Conservation (phyloP, 23 tunicate species). For the Halocynthia aurantium region DNA sequence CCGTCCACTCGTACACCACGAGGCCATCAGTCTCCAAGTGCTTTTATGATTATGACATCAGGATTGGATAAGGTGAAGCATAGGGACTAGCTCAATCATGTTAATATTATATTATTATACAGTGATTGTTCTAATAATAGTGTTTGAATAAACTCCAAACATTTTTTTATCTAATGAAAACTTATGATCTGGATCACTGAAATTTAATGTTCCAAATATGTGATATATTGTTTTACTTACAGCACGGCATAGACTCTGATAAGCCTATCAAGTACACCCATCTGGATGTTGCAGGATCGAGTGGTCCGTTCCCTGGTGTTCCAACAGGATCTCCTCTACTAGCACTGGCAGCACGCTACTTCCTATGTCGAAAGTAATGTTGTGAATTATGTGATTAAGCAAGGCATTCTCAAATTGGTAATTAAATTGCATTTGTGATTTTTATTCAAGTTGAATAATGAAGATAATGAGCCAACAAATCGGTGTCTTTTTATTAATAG, state of each 20-base stretch:
- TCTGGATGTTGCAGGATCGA: constrained; percentile 95
- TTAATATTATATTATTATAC: neutral
- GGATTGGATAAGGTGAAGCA: constrained; percentile 48
- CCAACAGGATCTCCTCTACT: constrained; percentile 94
- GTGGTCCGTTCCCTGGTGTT: constrained; percentile 90
- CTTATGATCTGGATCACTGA: too few relatives aligned
- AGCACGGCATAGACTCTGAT: constrained; percentile 88
- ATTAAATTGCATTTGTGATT: too few relatives aligned
- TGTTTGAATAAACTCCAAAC: neutral
- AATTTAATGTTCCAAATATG: neutral
- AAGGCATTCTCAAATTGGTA: too few relatives aligned
- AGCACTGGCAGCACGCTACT: constrained; percentile 46
- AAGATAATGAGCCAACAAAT: too few relatives aligned
- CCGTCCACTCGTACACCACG: constrained; percentile 94
- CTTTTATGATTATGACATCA: constrained; percentile 88
- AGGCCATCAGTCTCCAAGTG: constrained; percentile 96
- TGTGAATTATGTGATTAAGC: too few relatives aligned
- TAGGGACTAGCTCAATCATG: too few relatives aligned
- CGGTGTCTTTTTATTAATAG: too few relatives aligned
- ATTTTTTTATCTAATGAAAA: too few relatives aligned
- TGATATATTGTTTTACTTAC: constrained; percentile 4
- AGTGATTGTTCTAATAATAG: neutral
- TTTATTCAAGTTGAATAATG: too few relatives aligned
- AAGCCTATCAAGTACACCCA: constrained; percentile 86
- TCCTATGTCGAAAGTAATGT: neutral